Evolutionary conservation across 1,140 invertebrate genomes (phyloP).

Genomic region (Brachionus koreanus): DNA sequence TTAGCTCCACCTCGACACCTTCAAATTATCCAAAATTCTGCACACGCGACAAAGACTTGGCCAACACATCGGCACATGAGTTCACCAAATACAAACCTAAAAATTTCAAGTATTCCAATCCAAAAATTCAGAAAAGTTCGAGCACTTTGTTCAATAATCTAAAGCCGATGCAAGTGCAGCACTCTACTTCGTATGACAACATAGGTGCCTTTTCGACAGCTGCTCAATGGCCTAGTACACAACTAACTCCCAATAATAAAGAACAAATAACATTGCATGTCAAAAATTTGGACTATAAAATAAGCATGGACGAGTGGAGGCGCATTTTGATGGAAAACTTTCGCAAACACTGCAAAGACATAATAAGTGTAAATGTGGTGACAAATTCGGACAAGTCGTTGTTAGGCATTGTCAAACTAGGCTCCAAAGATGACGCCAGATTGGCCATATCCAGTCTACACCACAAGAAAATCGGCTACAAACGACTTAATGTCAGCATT

Average conservation of each 20-base stretch:
- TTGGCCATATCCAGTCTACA: constrained; percentile 78
- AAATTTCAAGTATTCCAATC: background rate
- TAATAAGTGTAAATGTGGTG: constrained; percentile 66
- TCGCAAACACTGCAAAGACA: constrained; percentile 69
- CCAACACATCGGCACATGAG: background rate
- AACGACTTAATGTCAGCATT: constrained; percentile 68
- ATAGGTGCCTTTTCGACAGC: background rate
- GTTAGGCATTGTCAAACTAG: constrained; percentile 67
- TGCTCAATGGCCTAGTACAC: background rate
- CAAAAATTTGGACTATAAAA: constrained; percentile 72
- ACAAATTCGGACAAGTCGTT: constrained; percentile 68
- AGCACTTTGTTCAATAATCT: background rate
- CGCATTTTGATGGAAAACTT: constrained; percentile 66
- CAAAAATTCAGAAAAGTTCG: background rate
- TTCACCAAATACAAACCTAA: background rate
- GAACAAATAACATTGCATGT: constrained; percentile 66
- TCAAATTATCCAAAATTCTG: constrained; percentile 3
- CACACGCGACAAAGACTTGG: background rate
- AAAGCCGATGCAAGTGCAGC: background rate
- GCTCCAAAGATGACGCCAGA: constrained; percentile 68
- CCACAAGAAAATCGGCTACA: constrained; percentile 74
- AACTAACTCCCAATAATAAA: constrained; percentile 20
- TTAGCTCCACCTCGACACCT: background rate
- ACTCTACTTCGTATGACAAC: constrained; percentile 35
- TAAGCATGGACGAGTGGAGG: constrained; percentile 69